phyloP scores from a whole-genome alignment of 2,113 vertebrate species.

The Burhinus oedicnemus region DNA sequence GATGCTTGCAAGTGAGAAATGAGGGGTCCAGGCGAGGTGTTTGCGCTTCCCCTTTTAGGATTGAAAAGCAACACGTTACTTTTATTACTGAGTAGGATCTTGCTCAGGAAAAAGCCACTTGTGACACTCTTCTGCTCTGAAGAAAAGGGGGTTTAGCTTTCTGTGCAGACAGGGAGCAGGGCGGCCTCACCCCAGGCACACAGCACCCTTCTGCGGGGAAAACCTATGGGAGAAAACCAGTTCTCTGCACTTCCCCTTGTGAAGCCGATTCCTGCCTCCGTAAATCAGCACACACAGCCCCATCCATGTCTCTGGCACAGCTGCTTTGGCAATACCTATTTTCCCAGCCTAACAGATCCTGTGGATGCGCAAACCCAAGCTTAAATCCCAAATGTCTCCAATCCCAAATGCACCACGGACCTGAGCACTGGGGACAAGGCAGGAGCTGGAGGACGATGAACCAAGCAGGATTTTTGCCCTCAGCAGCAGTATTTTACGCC shows the following conservation, averaged over 20 bases:
- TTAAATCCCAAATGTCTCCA: neutral
- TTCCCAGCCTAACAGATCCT: neutral
- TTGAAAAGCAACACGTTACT: no score
- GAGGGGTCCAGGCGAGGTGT: no score
- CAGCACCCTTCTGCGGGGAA: neutral
- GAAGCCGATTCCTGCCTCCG: neutral
- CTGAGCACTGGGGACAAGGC: neutral
- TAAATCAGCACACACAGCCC: neutral
- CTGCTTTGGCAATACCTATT: neutral
- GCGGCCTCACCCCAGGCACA: neutral
- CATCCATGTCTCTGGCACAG: neutral
- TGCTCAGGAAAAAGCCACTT: neutral
- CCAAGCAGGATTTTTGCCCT: neutral
- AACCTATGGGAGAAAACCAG: neutral
- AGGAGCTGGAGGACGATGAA: neutral
- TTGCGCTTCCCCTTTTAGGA: no score
- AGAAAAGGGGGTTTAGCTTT: neutral
- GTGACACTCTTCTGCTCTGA: neutral
- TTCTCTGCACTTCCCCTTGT: neutral
- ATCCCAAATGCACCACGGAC: fast-evolving
- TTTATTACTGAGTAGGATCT: no score
- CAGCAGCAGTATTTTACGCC: neutral
- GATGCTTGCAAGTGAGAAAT: no score
- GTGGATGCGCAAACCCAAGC: neutral
- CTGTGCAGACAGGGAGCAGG: neutral